Evolutionary conservation across 2,888 invertebrate genomes (phyloP), one percentile per base, ranked within the genome.

Genomic region (Colostygia pectinataria): DNA sequence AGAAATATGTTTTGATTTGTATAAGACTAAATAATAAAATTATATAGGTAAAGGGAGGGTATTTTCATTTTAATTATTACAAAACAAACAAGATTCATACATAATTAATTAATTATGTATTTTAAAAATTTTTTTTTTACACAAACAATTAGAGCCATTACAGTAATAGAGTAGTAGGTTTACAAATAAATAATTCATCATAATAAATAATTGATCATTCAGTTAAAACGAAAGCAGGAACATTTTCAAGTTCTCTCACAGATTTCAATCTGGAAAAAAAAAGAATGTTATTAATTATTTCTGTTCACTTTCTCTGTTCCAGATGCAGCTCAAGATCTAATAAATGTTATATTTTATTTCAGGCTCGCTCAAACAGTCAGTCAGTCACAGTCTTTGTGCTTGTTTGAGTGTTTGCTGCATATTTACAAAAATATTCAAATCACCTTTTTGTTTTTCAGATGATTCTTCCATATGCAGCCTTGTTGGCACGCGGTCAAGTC

Each of bases 401-500:
- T 55, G 83, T 90, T 85, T 89, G 85, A 71, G 87, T 87, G 83
- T 88, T 83, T 88, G 74, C 43, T 65, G 61, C 65, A 58, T 62
- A 64, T 68, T 65, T 68, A 71, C 62, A 55, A 58, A 42, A 63
- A 69, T 78, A 75, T 68, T 84, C 74, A 87, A 63, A 67, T 87
- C 75, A 90, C 90, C 90, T 87, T 89, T 91, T 80, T 90, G 86
- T 77, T 89, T 91, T 90, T 84, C 90, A 89, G 90, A 83, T 85
- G 86, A 74, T 72, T 90, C 88, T 73, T 83, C 90, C 82, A 86
- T 85, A 71, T 90, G 91, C 80, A 93, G 89, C 78, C 92, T 89
- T 73, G 92, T 92, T 71, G 93, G 92, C 75, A 93, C 92, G 80
- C 92, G 91, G 83, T 93, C 93, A 77, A 93, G 91, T 68, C 93